Conservation (phyloP, 2,797 vertebrate genomes). For the Caiman crocodilus region DNA sequence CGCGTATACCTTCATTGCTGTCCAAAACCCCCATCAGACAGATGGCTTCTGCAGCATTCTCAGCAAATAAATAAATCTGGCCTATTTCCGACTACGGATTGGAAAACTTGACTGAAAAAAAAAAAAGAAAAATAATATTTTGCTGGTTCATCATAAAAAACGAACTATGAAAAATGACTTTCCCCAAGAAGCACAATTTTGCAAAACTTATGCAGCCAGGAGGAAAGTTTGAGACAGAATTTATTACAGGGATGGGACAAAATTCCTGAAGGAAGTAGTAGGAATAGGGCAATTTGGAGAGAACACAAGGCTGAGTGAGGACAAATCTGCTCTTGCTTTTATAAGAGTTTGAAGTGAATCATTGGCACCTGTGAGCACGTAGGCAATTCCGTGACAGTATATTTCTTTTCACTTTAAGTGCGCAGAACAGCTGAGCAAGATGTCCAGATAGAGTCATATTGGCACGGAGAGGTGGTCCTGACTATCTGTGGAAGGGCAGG, state of each 20-base stretch:
- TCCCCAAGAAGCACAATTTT: not conserved
- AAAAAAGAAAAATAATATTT: too few species aligned
- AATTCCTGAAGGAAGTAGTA: not conserved
- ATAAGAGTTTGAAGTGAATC: not conserved
- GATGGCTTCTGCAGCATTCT: too few species aligned
- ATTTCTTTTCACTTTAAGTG: too few species aligned
- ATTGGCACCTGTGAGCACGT: not conserved
- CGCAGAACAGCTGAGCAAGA: not conserved
- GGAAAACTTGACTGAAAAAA: not conserved
- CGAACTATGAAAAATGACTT: not conserved
- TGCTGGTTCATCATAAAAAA: too few species aligned
- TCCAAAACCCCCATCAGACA: too few species aligned
- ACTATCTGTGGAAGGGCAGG: not conserved
- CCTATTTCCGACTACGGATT: too few species aligned
- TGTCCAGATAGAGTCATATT: too few species aligned
- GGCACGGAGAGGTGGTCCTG: not conserved
- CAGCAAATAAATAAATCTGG: too few species aligned
- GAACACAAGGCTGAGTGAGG: not conserved
- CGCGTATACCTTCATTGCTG: too few species aligned
- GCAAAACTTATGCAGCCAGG: not conserved
- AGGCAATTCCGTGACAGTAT: not conserved
- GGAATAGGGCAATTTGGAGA: accelerated
- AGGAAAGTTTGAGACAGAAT: not conserved
- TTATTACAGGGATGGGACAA: not conserved
- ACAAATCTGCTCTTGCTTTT: accelerated